A percentile compares a stretch with the other conserved stretches of the same genome.
Conservation (phyloP, 2,888 invertebrate genomes). For the Orthosia gothica region DNA sequence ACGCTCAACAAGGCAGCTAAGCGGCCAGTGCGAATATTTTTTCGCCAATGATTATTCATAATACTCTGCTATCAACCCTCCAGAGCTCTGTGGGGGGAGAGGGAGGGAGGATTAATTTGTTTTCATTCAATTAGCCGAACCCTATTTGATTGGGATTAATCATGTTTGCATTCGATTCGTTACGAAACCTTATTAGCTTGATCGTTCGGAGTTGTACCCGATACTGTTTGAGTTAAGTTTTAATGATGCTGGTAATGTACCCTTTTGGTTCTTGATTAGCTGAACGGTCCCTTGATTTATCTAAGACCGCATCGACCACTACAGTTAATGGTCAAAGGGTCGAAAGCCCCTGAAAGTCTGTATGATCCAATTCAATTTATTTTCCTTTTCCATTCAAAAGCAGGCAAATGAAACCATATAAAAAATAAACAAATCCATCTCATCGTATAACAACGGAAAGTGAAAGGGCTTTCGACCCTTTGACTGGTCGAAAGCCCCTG, state of each 20-base stretch:
- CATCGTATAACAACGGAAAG: too few species aligned
- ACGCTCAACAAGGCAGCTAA: conserved; percentile 31
- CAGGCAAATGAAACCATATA: conserved; percentile 15
- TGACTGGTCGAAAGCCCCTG: neutral
- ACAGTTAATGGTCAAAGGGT: conserved; percentile 28
- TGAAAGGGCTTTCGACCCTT: too few species aligned
- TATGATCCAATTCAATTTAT: conserved; percentile 8
- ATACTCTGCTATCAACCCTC: conserved; percentile 41
- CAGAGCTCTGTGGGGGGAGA: neutral
- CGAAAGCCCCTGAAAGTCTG: neutral
- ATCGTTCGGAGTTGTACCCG: conserved; percentile 32
- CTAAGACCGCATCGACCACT: neutral
- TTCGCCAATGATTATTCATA: conserved; percentile 56
- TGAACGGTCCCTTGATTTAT: conserved; percentile 2
- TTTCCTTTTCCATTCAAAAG: conserved; percentile 16
- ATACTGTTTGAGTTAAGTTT: conserved; percentile 54
- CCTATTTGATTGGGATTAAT: conserved; percentile 70
- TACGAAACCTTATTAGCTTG: conserved; percentile 56
- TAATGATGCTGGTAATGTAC: conserved; percentile 26
- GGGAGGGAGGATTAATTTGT: conserved; percentile 64
- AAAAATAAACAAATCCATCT: conserved; percentile 34
- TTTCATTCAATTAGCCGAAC: conserved; percentile 70
- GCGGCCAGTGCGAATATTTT: conserved; percentile 50
- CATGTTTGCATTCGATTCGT: conserved; percentile 65
- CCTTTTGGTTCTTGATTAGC: conserved; percentile 48